Conservation (phyloP, 64 coral and sea anemone species). For the Exaiptasia diaphana region DNA sequence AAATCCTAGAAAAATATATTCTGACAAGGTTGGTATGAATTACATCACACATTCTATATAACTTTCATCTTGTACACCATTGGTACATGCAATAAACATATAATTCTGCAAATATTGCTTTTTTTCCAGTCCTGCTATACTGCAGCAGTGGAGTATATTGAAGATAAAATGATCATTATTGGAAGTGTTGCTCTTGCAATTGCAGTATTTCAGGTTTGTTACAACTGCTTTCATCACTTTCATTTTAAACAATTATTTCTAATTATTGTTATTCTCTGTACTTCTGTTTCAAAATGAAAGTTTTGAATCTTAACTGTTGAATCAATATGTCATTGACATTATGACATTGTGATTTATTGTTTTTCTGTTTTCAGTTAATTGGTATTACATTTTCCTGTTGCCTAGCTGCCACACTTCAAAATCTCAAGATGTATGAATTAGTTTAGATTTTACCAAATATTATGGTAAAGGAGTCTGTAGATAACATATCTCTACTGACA, state of each 20-base stretch:
- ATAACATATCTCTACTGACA: too few relatives aligned
- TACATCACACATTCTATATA: too few relatives aligned
- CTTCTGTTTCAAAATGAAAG: neutral
- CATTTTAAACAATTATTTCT: neutral
- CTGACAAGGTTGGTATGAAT: neutral
- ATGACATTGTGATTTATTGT: neutral
- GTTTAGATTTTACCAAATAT: slow-evolving; percentile 37
- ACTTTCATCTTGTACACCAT: too few relatives aligned
- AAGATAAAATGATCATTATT: slow-evolving; percentile 71
- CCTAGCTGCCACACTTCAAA: slow-evolving; percentile 67
- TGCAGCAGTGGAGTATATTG: slow-evolving; percentile 61
- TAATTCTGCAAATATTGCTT: neutral
- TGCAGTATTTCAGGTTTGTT: slow-evolving; percentile 84
- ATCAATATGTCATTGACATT: neutral
- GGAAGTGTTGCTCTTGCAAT: slow-evolving; percentile 72
- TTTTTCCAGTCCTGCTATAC: slow-evolving; percentile 69
- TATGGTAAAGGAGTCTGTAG: too few relatives aligned
- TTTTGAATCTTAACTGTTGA: neutral
- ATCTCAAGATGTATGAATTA: slow-evolving; percentile 80
- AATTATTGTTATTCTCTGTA: neutral
- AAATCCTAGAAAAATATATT: slow-evolving; percentile 5
- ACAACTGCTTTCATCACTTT: neutral
- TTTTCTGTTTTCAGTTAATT: slow-evolving; percentile 68
- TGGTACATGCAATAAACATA: too few relatives aligned
- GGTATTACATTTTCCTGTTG: slow-evolving; percentile 82